Base-by-base conservation (phyloP, 2,797 vertebrate species). In the Pampus argenteus region DNA sequence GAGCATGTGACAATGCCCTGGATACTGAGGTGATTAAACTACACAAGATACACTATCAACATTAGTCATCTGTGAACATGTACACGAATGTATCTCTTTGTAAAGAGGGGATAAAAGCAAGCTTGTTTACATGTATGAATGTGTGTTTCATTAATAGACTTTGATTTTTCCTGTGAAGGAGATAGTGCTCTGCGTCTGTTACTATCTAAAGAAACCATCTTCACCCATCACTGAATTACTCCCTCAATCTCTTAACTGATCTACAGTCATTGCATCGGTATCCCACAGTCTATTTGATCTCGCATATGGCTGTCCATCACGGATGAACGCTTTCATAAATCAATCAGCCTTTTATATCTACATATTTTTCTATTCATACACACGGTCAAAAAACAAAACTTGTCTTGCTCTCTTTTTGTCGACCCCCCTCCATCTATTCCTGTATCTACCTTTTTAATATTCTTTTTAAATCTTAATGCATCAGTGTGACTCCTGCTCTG, bases 221-320 rank as follows among this genome's bases (percentile, higher is more conserved):
- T 59, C 51, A 83, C 44, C 49, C 34, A 54, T 73, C 59, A 70
- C 54, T 78, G 55, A 82, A 71, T 71, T 71, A 74, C 20, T 61
- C 56, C 31, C 51, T 50, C 78, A 83, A 79, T 84, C 71, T 56
- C 78, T 45, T 20, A 76, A 76, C 76, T 77, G 79, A 87, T 87
- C 73, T 76, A 56, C 40, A 79, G 62, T 59, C 26, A 26, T 55
- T 42, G 71, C 57, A 66, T 81, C 49, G 61, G 55, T 49, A 68
- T 71, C 17, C 13, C 50, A 31, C 50, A 65, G 55, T 78, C 78
- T 66, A 60, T 79, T 63, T 60, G 23, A 85, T 87, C 56, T 36
- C 70, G 64, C 61, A 71, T 34, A 13, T 14, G 3, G 49, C 51
- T 66, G 42, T 78, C 76, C 55, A 66, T 78, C 57, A 84, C 1